Percentiles rank a stretch among this genome's conserved stretches.
phyloP scores from a whole-genome alignment of 2,113 vertebrate species.

The cat (Felis catus) region F.catus_Fca126_mat1.0 CM031412.1:181459501-181460000 shows the following conservation, averaged over 20 bases:
- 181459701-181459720: background rate
- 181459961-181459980: background rate
- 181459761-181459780: background rate
- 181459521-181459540: background rate
- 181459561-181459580: background rate
- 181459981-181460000: background rate
- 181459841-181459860: background rate
- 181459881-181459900: background rate
- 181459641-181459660: background rate
- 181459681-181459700: background rate
- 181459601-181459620: background rate
- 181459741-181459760: background rate
- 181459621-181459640: rapidly evolving
- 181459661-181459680: background rate
- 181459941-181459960: background rate
- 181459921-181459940: background rate
- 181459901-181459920: background rate
- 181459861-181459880: background rate
- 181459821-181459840: background rate
- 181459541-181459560: background rate
- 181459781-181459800: background rate
- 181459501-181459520: conserved; percentile 16
- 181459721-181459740: background rate
- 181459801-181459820: background rate
- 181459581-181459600: background rate